Base-by-base conservation (phyloP, 2,888 invertebrate species). In the Lissonota sp. region DNA sequence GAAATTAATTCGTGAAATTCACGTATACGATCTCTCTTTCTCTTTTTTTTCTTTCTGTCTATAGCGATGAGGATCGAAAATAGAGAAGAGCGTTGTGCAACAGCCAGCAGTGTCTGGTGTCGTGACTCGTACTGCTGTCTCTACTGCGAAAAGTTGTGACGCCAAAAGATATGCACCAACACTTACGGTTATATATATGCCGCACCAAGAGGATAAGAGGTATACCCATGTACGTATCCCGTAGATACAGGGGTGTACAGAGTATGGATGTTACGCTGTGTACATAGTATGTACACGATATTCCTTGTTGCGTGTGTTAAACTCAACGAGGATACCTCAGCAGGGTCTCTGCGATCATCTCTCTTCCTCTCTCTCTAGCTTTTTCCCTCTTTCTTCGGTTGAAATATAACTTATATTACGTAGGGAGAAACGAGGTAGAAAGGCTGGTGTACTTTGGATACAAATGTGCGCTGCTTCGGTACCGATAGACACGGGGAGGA, bases 41-140 rank as follows among this genome's bases (percentile, higher is more conserved):
- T 6, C 26, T 63, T 40, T 8, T 44, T 8, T 44, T 37, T 26
- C 26, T 7, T 63, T 10, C 39, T 42, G 40, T 37, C 16, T 14
- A 51, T 49, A 67, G 39, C 16, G 10, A n/a, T 62, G 26, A 37
- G 26, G 49, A 60, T 51, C 7, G 8, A 46, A 7, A 44, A 40
- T 44, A 26, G 46, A 44, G n/a, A 12, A 57, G 71, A 75, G 74
- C 64, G 67, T 74, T 51, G 67, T 57, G 64, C 12, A 14, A 40
- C 79, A 79, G 82, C 79, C 82, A 82, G 26, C 67, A 67, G 51
- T 37, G 71, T 72, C 37, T 82, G 75, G 79, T 79, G 82, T 82
- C 82, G 74, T 75, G 82, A 79, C 79, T 79, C 79, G 82, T 71
- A 82, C 82, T 82, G 82, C 67, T 79, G 74, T 71, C 53, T 63